These are phyloP conservation scores for Ichneumoninae sp. DNA, from an alignment of 2,888 invertebrate species.

Conservation along the genomic window DNA sequence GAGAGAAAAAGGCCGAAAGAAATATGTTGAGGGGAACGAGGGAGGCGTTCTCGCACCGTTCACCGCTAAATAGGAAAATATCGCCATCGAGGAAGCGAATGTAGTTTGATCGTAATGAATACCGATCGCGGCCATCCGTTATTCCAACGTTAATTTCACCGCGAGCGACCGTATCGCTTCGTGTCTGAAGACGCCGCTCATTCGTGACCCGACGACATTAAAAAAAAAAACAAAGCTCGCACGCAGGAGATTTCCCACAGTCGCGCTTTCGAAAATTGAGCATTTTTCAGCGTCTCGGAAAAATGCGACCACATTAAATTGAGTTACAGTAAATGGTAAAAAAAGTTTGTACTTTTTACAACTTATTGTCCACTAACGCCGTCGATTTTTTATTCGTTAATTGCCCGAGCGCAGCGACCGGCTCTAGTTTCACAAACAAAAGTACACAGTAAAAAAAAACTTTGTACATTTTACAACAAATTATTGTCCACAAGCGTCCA, in stretches of 20 bases:
- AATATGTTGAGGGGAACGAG: conserved; percentile 11
- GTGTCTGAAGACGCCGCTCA: conserved; percentile 1
- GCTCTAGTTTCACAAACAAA: too few species aligned
- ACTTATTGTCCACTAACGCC: too few species aligned
- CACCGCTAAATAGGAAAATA: conserved; percentile 64
- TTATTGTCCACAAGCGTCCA: too few species aligned
- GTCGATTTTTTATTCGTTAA: too few species aligned
- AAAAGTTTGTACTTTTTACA: neutral
- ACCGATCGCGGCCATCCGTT: conserved; percentile 66
- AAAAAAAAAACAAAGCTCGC: conserved; percentile 1
- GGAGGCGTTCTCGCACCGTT: conserved; percentile 24
- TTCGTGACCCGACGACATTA: neutral
- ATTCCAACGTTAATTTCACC: conserved; percentile 45
- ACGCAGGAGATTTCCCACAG: conserved; percentile 1
- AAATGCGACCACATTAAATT: neutral
- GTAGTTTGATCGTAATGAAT: conserved; percentile 66
- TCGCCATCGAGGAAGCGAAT: conserved; percentile 58
- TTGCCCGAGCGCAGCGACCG: too few species aligned
- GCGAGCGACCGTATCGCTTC: conserved; percentile 18
- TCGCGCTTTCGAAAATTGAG: neutral
- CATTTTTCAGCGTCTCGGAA: neutral
- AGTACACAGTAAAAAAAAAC: too few species aligned
- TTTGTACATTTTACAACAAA: too few species aligned
- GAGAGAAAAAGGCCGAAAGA: conserved; percentile 22
- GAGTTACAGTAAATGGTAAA: neutral